Evolutionary conservation across 2,888 invertebrate species (phyloP).

Genomic region (Argynnis bischoffii): DNA sequence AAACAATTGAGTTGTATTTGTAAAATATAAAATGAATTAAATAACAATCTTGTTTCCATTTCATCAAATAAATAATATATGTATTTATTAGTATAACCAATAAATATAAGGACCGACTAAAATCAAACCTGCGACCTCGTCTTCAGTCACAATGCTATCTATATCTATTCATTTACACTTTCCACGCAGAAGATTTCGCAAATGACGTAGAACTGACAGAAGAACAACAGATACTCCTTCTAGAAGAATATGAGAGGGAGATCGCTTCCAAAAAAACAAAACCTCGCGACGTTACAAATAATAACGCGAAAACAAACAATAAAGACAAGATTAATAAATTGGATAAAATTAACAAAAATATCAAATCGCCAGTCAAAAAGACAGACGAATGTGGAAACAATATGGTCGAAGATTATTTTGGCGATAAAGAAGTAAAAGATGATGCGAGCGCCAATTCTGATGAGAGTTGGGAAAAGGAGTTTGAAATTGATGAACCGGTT

Average conservation of each 20-base stretch:
- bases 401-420: constrained; percentile 80
- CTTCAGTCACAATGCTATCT: neutral
- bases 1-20: neutral
- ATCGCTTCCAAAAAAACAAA: constrained; percentile 71
- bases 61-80: neutral
- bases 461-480: constrained; percentile 84
- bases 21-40: constrained; percentile 3
- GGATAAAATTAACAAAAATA: constrained; percentile 52
- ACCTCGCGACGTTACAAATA: constrained; percentile 61
- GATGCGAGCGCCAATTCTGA: constrained; percentile 79
- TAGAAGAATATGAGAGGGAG: constrained; percentile 87
- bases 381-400: constrained; percentile 72
- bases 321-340: constrained; percentile 44
- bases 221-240: constrained; percentile 85
- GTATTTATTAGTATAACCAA: neutral
- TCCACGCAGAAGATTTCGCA: constrained; percentile 83
- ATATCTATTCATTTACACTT: constrained; percentile 26
- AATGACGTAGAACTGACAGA: constrained; percentile 86
- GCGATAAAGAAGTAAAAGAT: constrained; percentile 70
- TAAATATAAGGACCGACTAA: too few species aligned
- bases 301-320: constrained; percentile 48
- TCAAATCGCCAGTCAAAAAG: constrained; percentile 65
- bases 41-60: constrained; percentile 17
- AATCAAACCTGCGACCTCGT: too few species aligned
- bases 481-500: constrained; percentile 75